Evolutionary conservation across 2,797 vertebrate genomes (phyloP), one percentile per base, ranked within the genome.

Genomic region (Paratrypauchen microcephalus): DNA sequence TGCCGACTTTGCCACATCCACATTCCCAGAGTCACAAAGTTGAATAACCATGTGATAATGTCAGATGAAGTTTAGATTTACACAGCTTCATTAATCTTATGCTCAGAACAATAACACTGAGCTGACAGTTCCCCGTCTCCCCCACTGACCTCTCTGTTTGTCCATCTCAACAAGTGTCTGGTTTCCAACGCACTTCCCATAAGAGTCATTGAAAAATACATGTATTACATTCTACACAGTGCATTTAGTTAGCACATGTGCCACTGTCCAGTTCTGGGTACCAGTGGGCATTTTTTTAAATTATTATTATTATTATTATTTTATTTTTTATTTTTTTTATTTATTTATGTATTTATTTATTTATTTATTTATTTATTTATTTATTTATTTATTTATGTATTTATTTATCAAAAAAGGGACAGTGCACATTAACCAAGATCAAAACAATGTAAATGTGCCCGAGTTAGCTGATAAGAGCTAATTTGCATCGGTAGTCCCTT

Each of bases 41-140:
- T 64, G 70, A 74, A 54, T 62, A 73, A 59, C 73, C 39, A 39
- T 8, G 54, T 66, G 66, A 76, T 63, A 30, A 70, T 47, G 24
- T 67, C 65, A 73, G 50, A 65, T 58, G 26, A 68, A 47, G 52
- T 55, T 23, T 55, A 24, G 24, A 58, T 75, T 81, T 66, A 81
- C 74, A 69, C 39, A 6, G 71, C 21, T 58, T 19, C 0, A 67
- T 70, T 76, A 76, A 74, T 85, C 75, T 75, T 74, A 48, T 68
- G 21, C 70, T 64, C 65, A 60, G 30, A 76, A 52, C 54, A 72
- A 67, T 68, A 83, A 64, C 48, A 66, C 26, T 55, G 23, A 23
- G 39, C 62, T 19, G 63, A 74, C 63, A 52, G 52, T 50, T 62
- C 61, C 56, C 71, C 60, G 28, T 67, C 24, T 12, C 30, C 26